Base-by-base conservation (phyloP, 2,113 vertebrate species). In the Pomatorhinus ruficollis region DNA sequence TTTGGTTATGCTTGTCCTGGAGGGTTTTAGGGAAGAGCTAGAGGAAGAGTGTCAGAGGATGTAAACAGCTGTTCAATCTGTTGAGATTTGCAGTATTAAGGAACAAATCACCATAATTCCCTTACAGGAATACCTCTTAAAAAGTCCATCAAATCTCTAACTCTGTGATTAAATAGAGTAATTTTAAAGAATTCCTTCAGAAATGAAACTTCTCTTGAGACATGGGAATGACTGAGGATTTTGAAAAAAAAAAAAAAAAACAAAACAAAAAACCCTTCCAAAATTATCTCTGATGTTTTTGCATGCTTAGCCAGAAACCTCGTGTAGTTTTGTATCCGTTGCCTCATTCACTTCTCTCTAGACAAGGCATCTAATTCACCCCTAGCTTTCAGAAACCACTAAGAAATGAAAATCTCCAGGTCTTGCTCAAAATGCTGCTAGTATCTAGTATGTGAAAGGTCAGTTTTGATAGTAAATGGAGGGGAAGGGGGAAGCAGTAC, bases 161-260 rank as follows among this genome's bases (percentile, higher is more conserved):
- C 27, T 69, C 69, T 30, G 33, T 30, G n/a, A 94, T 49, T 90
- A 49, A 88, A 74, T 4, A 40, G 19, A 72, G 30, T 23, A 64
- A 90, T 63, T 92, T 84, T 28, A 76, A 88, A 89, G 28, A 95
- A 69, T 42, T 53, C 15, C 25, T 83, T 59, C 50, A 81, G 54
- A 87, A 92, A 89, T 8, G 50, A 86, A 93, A 54, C n/a, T 84
- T 79, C 37, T 93, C n/a, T 59, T 68, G 27, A 92, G 44, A 88
- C 22, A 72, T 52, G 20, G 13, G 14, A 78, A 88, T 33, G 22
- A 68, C 44, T 37, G 14, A 70, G 18, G 30, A 87, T 77, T 89
- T 94, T 56, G 56, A 10, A 7, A 15, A 49, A 54, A 12, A 47
- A 44, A 5, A 15, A 27, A 9, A 8, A 12, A 1, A 47, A 44